phyloP scores from a whole-genome alignment of 2,888 invertebrate genomes.

The Tipula unca region DNA sequence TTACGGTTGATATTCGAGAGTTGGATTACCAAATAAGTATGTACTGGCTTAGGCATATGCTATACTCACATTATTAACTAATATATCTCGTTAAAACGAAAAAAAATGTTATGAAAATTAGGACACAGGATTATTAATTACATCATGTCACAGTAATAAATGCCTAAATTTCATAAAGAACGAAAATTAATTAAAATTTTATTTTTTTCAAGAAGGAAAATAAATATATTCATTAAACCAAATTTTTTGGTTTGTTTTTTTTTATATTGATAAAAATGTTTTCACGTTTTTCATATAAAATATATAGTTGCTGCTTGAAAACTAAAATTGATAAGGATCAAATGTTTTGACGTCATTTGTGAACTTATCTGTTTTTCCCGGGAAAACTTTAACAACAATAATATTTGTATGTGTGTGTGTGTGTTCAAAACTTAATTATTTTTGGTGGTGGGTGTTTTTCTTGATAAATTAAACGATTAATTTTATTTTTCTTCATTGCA shows the following conservation, averaged over 20 bases:
- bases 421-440: not conserved
- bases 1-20: not conserved
- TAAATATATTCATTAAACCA: not conserved
- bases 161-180: not conserved
- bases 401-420: not conserved
- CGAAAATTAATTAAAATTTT: not conserved
- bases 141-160: not conserved
- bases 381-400: not conserved
- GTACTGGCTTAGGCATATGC: not conserved
- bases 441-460: not conserved
- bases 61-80: not conserved
- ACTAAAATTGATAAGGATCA: conserved; percentile 8
- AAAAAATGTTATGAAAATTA: not conserved
- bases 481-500: not conserved
- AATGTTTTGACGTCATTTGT: not conserved
- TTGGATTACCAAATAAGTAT: not conserved
- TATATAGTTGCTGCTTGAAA: not conserved
- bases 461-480: not conserved
- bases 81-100: not conserved
- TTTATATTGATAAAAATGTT: not conserved
- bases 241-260: not conserved
- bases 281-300: not conserved
- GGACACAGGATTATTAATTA: not conserved
- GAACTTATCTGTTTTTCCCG: not conserved
- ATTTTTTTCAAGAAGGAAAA: not conserved